Base-by-base conservation (phyloP, 2,797 vertebrate genomes). In the Okamejei kenojei region DNA sequence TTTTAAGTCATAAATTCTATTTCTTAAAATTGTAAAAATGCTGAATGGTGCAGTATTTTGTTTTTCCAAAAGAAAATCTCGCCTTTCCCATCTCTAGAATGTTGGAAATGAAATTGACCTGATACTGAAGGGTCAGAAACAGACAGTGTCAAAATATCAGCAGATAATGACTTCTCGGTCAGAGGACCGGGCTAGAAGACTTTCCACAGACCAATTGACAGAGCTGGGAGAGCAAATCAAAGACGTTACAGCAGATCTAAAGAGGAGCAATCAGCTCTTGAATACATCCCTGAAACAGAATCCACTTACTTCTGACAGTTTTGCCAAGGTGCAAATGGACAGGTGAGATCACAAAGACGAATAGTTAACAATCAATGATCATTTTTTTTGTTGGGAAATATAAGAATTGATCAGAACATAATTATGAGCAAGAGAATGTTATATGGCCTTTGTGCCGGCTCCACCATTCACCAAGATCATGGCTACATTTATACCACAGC, bases 321-420 rank as follows among this genome's bases (percentile, higher is more conserved):
- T 97, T 82, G 95, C 81, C 93, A 97, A 97, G 94, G 95, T 96
- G 63, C 96, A 97, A 92, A 95, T 93, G 17, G 96, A 97, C 73
- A 96, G 95, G 97, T 97, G 93, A 96, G 95, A 63, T 90, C 74
- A 45, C 23, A 88, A 19, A 15, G 61, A 35, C 15, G 7, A 88
- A 68, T 7, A 8, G 35, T 4, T 88, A 88, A 10, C 17, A 19
- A 32, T 3, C 17, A 88, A 68, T 35, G 11, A 23, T 35, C 54
- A 17, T 65, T 68, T 68, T 68, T 21, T 68, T 68, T 9, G 63
- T 68, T 2, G 21, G 17, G 7, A 74, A 74, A 74, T 74, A 74
- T 74, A 74, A 74, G 23, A 54, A 19, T 71, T 73, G 7, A 73
- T 73, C 19, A 73, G 71, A 23, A 26, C 17, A 21, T 73, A 73